A percentile compares a stretch with the other conserved stretches of the same genome.
Evolutionary conservation across 2,888 invertebrate species (phyloP).

Genomic region (Iphiclides podalirius): DNA sequence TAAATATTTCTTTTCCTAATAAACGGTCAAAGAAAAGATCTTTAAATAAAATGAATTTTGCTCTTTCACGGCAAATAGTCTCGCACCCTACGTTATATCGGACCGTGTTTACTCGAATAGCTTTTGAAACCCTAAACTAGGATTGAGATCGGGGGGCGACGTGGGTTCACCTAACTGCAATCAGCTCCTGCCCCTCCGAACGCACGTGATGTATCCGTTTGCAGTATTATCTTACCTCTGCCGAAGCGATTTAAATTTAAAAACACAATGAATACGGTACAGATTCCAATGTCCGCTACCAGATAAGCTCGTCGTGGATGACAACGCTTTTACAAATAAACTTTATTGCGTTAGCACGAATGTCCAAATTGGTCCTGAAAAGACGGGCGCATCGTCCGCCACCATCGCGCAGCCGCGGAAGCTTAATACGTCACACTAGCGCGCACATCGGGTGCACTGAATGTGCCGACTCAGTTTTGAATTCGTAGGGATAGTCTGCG

Average conservation of each 20-base stretch:
- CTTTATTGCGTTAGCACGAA: constrained; percentile 56
- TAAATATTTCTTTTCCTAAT: no score
- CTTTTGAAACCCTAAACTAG: constrained; percentile 42
- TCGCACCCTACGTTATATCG: constrained; percentile 16
- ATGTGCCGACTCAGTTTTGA: constrained; percentile 31
- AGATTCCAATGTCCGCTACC: constrained; percentile 29
- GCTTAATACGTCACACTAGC: constrained; percentile 68
- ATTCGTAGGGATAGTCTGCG: constrained; percentile 8
- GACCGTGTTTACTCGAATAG: constrained; percentile 29
- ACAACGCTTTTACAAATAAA: constrained; percentile 46
- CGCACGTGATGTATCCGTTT: constrained; percentile 61
- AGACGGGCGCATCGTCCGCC: constrained; percentile 44
- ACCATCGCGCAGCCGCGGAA: constrained; percentile 72
- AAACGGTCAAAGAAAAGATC: no score
- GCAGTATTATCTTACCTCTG: constrained; percentile 42
- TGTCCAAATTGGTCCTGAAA: constrained; percentile 55
- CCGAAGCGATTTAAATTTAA: constrained; percentile 29
- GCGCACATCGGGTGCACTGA: constrained; percentile 58
- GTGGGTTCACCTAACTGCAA: constrained; percentile 65
- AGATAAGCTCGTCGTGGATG: constrained; percentile 49
- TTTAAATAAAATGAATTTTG: no score
- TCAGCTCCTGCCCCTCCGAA: constrained; percentile 54
- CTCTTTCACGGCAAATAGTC: constrained; percentile 7
- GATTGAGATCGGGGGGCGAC: constrained; percentile 43
- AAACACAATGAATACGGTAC: constrained; percentile 29